A percentile compares a stretch with the other conserved stretches of the same genome.
These are phyloP conservation scores for Plecotus auritus DNA, from an alignment of 2,113 vertebrate genomes.

Conservation along the genomic window DNA sequence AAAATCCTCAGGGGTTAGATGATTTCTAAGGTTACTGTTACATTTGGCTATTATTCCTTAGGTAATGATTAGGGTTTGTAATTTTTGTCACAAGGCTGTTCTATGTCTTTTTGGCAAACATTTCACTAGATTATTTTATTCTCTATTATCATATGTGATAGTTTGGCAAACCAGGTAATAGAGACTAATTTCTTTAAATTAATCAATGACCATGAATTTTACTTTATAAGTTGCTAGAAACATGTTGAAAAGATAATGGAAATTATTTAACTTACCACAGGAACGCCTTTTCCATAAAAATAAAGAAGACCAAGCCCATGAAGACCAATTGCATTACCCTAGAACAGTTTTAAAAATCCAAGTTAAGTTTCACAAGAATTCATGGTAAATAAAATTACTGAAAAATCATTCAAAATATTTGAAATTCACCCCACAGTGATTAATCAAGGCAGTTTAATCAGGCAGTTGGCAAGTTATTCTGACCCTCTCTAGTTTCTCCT, in stretches of 20 bases:
- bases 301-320: constrained; percentile 77
- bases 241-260: background rate
- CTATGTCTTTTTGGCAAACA: constrained; percentile 20
- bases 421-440: background rate
- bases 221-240: background rate
- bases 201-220: background rate
- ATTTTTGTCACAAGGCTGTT: constrained; percentile 35
- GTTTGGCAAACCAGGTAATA: background rate
- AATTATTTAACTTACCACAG: constrained; percentile 71
- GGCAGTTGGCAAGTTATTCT: background rate
- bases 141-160: background rate
- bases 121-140: constrained; percentile 43
- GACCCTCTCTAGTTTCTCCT: constrained; percentile 1
- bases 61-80: background rate
- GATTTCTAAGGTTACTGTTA: constrained; percentile 33
- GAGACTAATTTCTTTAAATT: constrained; percentile 8
- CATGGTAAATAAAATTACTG: background rate
- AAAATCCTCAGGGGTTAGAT: constrained; percentile 15
- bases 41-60: background rate
- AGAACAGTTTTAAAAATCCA: constrained; percentile 49
- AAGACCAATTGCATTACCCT: constrained; percentile 78
- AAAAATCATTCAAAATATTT: constrained; percentile 21
- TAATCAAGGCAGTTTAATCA: constrained; percentile 1
- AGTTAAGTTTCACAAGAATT: constrained; percentile 34
- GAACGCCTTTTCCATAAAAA: constrained; percentile 77